These are phyloP conservation scores for Amblyjoppa proteus DNA, from an alignment of 2,888 invertebrate species.

Conservation along the genomic window DNA sequence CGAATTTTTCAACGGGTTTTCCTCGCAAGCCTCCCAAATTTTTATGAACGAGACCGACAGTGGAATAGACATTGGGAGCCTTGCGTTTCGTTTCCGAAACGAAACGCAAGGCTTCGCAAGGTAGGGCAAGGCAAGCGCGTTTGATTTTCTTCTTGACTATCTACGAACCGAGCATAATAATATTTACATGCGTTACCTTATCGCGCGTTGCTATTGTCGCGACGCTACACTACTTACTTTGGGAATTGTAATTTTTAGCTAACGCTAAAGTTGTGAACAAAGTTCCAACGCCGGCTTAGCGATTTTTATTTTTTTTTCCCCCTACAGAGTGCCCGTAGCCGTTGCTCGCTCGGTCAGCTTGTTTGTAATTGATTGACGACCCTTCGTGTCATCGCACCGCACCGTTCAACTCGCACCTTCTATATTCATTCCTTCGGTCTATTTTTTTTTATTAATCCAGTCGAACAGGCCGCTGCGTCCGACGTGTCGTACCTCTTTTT, in stretches of 20 bases:
- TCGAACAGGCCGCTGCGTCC: not conserved
- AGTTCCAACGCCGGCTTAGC: not conserved
- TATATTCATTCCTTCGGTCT: not conserved
- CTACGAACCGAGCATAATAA: not conserved
- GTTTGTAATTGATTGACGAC: constrained; percentile 12
- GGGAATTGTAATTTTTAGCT: not conserved
- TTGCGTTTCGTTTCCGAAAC: no score
- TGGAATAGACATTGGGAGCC: no score
- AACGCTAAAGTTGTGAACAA: not conserved
- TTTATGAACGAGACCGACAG: no score
- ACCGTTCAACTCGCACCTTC: constrained; percentile 10
- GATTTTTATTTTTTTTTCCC: no score
- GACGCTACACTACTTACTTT: not conserved
- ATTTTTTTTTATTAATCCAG: constrained; percentile 9
- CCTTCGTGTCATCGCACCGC: constrained; percentile 22
- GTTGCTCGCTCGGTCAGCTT: not conserved
- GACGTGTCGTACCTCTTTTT: not conserved
- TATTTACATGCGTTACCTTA: not conserved
- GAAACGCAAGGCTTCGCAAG: no score
- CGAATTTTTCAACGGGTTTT: not conserved
- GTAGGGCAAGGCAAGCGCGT: no score
- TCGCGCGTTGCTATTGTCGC: not conserved
- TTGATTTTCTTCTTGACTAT: not conserved
- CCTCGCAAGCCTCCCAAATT: not conserved
- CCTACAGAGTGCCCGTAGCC: not conserved